Evolutionary conservation across 1,140 invertebrate genomes (phyloP), one percentile per base, ranked within the genome.

Genomic region (Camponotus vicinus): DNA sequence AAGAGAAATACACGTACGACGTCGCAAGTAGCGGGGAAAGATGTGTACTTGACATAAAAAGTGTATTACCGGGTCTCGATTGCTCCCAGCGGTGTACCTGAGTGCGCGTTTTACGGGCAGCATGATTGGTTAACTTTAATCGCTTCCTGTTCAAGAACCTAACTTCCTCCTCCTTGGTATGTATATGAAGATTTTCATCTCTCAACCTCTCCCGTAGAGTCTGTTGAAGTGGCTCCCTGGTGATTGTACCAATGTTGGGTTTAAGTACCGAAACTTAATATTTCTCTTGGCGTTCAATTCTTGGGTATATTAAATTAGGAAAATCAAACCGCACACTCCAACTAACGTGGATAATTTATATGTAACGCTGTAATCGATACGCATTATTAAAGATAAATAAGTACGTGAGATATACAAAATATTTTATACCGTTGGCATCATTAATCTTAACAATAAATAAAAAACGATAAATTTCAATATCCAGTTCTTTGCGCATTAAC

Each of bases 81-180:
- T 83, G 70, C 69, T 73, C 79, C 40, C 79, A 83, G 79, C 69
- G 79, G 79, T 75, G n/a, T 49, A 42, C 69, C 55, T 13, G 69
- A 45, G 69, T 13, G 55, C 67, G 79, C 55, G 69, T 83, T 61
- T 83, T 83, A 75, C 52, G 57, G 69, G 27, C 69, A 73, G 69
- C 52, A 37, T 71, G 79, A 83, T 83, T 75, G 55, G 79, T 83
- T 83, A 83, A 63, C 67, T 83, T 83, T 83, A 83, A 83, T 83
- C 55, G 79, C 79, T 75, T 83, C 79, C 79, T 83, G 69, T 83
- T 83, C 37, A 61, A 83, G 69, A 83, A 75, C 18, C 27, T 40
- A 82, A 71, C 69, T 75, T 83, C 67, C 34, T 52, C 18, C 49
- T 52, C 49, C 40, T 59, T 37, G 18, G 40, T 71, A 40, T 32